Percentiles rank a stretch among this genome's conserved stretches.
Conservation (phyloP, 2,888 invertebrate genomes). For the Heteromurus nitidus region DNA sequence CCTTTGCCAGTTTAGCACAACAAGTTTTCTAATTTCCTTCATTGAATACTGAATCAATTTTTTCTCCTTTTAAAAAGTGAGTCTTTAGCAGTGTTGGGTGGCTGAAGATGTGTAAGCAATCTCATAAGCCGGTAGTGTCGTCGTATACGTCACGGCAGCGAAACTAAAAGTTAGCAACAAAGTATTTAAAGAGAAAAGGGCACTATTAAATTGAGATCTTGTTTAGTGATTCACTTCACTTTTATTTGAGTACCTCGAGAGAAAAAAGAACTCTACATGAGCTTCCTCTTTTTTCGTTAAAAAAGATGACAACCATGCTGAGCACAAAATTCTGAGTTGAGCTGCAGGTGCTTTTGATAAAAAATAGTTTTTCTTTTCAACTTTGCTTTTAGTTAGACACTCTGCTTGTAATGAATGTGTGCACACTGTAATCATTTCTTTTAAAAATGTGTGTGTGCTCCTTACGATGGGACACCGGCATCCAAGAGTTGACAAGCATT, state of each 20-base stretch:
- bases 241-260: background rate
- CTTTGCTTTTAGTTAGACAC: too few species aligned
- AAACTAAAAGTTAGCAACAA: background rate
- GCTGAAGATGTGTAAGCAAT: slow-evolving; percentile 7
- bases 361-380: too few species aligned
- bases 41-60: slow-evolving; percentile 15
- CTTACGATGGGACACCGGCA: background rate
- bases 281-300: too few species aligned
- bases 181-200: background rate
- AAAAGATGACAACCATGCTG: slow-evolving; percentile 8
- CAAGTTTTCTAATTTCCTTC: slow-evolving; percentile 40
- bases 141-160: background rate
- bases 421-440: too few species aligned
- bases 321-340: slow-evolving; percentile 1
- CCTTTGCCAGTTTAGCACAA: slow-evolving; percentile 20
- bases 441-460: background rate
- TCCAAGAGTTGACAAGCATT: slow-evolving; percentile 12
- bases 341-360: slow-evolving; percentile 5
- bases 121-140: too few species aligned
- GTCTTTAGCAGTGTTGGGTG: background rate
- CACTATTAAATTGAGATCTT: slow-evolving; percentile 7
- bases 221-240: background rate
- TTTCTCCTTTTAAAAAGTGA: slow-evolving; percentile 16
- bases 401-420: too few species aligned
- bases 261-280: background rate